A percentile compares a stretch with the other conserved stretches of the same genome.
Evolutionary conservation across 2,888 invertebrate genomes (phyloP).

Genomic region (Cybosia mesomella): DNA sequence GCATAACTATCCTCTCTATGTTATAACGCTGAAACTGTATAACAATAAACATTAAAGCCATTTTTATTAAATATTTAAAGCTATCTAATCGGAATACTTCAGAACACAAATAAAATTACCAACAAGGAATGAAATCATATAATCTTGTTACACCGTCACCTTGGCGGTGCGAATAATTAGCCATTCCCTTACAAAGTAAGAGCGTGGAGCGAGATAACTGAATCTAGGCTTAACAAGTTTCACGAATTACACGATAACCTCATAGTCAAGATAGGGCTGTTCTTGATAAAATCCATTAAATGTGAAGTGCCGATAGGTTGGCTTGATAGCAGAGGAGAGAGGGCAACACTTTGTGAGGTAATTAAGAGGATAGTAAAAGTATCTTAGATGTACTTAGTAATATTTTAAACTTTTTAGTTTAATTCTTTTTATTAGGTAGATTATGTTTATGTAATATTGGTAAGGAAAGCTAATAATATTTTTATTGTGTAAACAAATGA

Average conservation of each 20-base stretch:
- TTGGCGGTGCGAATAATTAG: constrained; percentile 77
- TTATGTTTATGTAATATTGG: background rate
- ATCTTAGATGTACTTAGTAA: background rate
- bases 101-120: constrained; percentile 45
- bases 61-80: constrained; percentile 27
- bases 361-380: background rate
- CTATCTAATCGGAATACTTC: constrained; percentile 44
- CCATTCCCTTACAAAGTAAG: constrained; percentile 63
- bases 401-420: background rate
- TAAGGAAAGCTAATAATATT: background rate
- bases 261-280: constrained; percentile 32
- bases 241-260: constrained; percentile 61
- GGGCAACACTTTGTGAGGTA: background rate
- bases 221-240: constrained; percentile 76
- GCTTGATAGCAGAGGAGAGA: background rate
- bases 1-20: too few species aligned
- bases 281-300: constrained; percentile 53
- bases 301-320: constrained; percentile 25
- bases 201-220: constrained; percentile 67
- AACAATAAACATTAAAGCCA: background rate
- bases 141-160: constrained; percentile 66
- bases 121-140: constrained; percentile 56
- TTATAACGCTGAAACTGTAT: background rate
- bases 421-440: background rate
- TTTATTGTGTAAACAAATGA: background rate